Conservation (phyloP, 2,113 vertebrate species). For the Globicephala melas region DNA sequence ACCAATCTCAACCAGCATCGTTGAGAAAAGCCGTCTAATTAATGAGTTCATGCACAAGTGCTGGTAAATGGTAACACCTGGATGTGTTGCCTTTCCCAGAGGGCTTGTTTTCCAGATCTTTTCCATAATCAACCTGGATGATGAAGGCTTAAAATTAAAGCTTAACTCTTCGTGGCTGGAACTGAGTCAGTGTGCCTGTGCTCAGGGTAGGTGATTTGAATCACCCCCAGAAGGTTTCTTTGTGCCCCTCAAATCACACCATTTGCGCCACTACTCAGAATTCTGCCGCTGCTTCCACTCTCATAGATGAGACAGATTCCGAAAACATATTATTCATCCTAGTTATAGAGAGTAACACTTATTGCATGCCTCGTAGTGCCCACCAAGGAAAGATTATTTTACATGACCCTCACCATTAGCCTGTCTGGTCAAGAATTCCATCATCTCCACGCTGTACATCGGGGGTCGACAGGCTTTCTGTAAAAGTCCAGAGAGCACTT, state of each 20-base stretch:
- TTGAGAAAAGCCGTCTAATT: background rate
- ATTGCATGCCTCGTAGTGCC: background rate
- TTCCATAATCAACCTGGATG: constrained; percentile 22
- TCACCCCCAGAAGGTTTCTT: background rate
- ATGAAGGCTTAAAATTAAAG: constrained; percentile 21
- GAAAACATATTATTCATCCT: background rate
- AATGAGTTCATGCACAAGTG: background rate
- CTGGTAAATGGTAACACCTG: constrained; percentile 33
- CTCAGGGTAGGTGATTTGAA: background rate
- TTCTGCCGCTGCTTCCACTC: background rate
- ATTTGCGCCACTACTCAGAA: background rate
- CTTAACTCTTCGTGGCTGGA: background rate
- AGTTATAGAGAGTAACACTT: background rate
- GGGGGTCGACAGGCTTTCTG: background rate
- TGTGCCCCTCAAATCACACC: background rate
- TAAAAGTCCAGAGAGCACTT: background rate
- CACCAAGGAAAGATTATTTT: background rate
- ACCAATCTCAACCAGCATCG: background rate
- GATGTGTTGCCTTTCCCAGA: background rate
- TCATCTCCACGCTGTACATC: background rate
- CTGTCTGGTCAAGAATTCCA: background rate
- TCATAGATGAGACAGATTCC: background rate
- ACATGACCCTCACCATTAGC: background rate
- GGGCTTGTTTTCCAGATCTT: constrained; percentile 47
- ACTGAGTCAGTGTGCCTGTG: background rate